These are phyloP conservation scores for Andrena bicolor DNA, from an alignment of 2,888 invertebrate genomes.

Conservation along the genomic window DNA sequence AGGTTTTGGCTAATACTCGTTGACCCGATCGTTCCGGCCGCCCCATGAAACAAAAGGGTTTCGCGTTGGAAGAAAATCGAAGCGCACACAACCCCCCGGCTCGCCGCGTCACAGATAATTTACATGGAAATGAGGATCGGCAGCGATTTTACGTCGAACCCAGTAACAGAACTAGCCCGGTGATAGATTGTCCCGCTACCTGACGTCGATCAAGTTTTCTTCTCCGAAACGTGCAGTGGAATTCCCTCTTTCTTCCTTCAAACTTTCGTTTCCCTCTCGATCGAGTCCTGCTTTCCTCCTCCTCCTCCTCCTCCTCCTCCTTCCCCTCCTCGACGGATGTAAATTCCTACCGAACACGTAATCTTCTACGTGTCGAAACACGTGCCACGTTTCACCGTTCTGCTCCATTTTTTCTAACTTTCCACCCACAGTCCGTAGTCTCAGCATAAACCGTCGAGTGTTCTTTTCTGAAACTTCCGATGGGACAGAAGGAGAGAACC, in stretches of 20 bases:
- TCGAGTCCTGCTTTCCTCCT: too few species aligned
- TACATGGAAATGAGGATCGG: slow-evolving; percentile 72
- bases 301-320: too few species aligned
- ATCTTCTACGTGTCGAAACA: slow-evolving; percentile 33
- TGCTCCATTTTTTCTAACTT: not conserved
- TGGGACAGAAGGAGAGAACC: too few species aligned
- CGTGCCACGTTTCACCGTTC: not conserved
- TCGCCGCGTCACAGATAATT: slow-evolving; percentile 56
- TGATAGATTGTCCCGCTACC: slow-evolving; percentile 62
- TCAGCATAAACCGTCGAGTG: not conserved
- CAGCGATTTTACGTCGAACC: slow-evolving; percentile 72
- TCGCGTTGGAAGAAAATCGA: slow-evolving; percentile 12
- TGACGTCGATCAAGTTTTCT: slow-evolving; percentile 55
- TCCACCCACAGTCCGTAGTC: too few species aligned
- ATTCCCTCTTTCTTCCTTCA: not conserved
- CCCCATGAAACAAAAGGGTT: slow-evolving; percentile 47
- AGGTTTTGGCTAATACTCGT: slow-evolving; percentile 50
- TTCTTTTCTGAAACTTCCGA: not conserved
- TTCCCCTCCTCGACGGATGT: not conserved
- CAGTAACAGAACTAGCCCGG: slow-evolving; percentile 46
- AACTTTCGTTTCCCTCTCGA: not conserved
- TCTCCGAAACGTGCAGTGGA: slow-evolving; percentile 42
- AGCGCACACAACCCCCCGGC: too few species aligned
- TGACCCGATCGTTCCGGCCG: slow-evolving; percentile 41
- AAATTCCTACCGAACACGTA: not conserved